Evolutionary conservation across 2,113 vertebrate genomes (phyloP), one percentile per base, ranked within the genome.

Genomic region (Onychostoma macrolepis): DNA sequence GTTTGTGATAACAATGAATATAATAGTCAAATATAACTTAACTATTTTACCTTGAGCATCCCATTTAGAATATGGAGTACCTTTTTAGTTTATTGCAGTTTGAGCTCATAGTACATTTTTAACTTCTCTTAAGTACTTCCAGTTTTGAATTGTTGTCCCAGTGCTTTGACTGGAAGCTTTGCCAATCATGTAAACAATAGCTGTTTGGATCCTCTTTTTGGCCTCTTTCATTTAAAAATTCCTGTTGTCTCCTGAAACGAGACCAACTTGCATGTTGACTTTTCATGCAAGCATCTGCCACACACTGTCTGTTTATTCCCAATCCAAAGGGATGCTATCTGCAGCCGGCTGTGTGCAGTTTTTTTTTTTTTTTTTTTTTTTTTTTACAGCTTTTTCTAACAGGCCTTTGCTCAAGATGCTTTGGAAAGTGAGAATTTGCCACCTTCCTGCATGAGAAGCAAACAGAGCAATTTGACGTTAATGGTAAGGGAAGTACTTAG

Each of bases 241-340:
- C 24, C 38, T 89, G 83, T 80, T 81, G 26, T 88, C 77, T 74
- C 86, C 56, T 48, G 50, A 89, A 86, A 89, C 82, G 17, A 50
- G 26, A 61, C 45, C 48, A 21, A 45, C 36, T 78, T 74, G 53
- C 53, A 43, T 65, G 76, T 77, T 85, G 87, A 82, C 87, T 91
- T 92, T 87, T 91, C 78, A 81, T 74, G 58, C 21, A 89, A 91
- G 91, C 92, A 93, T 92, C 92, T 93, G 91, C 92, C 86, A 83
- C 69, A 84, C 74, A 56, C 82, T 53, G 79, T 50, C 77, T 87
- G 86, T 88, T 88, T 90, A 87, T 88, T 89, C 67, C 65, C 86
- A 88, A 74, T 87, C 88, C 87, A 82, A 89, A 89, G 30, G 58
- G 36, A 67, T 84, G 48, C 72, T 80, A 87, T 82, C 79, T 86